These are phyloP conservation scores for Bradypus variegatus DNA, from an alignment of 2,797 vertebrate genomes.

Conservation along the genomic window DNA sequence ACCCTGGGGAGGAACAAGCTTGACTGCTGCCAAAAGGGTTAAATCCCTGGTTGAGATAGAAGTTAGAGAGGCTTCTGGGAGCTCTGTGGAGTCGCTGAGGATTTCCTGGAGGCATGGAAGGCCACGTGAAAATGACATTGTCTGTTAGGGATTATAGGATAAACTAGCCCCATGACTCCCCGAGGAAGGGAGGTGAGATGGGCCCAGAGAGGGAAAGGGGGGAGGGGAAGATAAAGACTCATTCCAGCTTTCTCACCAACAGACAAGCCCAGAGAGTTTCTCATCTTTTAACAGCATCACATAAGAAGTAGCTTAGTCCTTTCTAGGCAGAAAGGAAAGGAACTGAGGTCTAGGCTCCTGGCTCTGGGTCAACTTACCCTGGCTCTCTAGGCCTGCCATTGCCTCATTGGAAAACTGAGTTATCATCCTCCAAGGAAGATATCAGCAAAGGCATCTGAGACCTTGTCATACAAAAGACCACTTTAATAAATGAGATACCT, in stretches of 20 bases:
- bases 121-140: conserved; percentile 53
- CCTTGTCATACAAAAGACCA: conserved; percentile 38
- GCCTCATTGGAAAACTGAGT: conserved; percentile 51
- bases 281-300: neutral
- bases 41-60: conserved; percentile 37
- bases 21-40: conserved; percentile 35
- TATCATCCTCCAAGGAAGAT: conserved; percentile 26
- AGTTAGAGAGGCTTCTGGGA: conserved; percentile 41
- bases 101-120: conserved; percentile 42
- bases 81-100: conserved; percentile 22
- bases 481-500: conserved; percentile 49
- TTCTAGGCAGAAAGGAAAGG: conserved; percentile 28
- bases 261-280: neutral
- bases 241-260: neutral
- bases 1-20: neutral
- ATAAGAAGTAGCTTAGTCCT: neutral
- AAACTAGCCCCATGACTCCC: conserved; percentile 56
- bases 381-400: neutral
- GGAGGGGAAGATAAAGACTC: neutral
- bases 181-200: conserved; percentile 37
- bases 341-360: neutral
- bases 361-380: neutral
- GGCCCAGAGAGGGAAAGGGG: neutral
- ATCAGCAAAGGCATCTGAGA: conserved; percentile 46
- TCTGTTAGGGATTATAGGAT: conserved; percentile 62